Conservation (phyloP, 2,797 vertebrate genomes). For the Synanceia verrucosa region DNA sequence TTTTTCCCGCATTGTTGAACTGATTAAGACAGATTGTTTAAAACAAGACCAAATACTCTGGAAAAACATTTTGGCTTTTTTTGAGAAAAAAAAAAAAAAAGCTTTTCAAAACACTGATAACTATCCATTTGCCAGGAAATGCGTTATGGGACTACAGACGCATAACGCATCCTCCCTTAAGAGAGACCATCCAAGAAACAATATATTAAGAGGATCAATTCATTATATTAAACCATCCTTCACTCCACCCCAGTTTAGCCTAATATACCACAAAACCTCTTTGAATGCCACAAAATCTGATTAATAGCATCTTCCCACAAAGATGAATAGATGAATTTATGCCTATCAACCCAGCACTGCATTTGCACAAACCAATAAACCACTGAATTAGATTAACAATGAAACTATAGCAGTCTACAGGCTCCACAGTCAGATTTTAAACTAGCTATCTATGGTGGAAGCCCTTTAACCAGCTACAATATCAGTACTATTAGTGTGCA, state of each 20-base stretch:
- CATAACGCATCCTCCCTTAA: conserved; percentile 26
- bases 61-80: background rate
- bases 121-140: conserved; percentile 27
- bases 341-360: conserved; percentile 11
- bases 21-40: conserved; percentile 2
- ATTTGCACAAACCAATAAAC: conserved; percentile 2
- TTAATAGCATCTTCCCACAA: conserved; percentile 44
- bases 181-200: conserved; percentile 33
- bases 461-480: conserved; percentile 20
- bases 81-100: background rate
- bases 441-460: conserved; percentile 6
- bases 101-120: background rate
- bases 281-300: conserved; percentile 37
- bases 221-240: conserved; percentile 44
- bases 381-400: conserved; percentile 28
- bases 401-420: conserved; percentile 14
- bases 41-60: background rate
- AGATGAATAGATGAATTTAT: conserved; percentile 41
- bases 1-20: conserved; percentile 6
- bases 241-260: conserved; percentile 34
- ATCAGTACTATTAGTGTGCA: conserved; percentile 12
- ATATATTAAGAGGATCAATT: conserved; percentile 30
- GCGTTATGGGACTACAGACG: conserved; percentile 15
- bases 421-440: conserved; percentile 11
- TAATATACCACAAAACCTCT: conserved; percentile 34